phyloP scores from a whole-genome alignment of 2,888 invertebrate genomes.

The Meteorus cinctellus region DNA sequence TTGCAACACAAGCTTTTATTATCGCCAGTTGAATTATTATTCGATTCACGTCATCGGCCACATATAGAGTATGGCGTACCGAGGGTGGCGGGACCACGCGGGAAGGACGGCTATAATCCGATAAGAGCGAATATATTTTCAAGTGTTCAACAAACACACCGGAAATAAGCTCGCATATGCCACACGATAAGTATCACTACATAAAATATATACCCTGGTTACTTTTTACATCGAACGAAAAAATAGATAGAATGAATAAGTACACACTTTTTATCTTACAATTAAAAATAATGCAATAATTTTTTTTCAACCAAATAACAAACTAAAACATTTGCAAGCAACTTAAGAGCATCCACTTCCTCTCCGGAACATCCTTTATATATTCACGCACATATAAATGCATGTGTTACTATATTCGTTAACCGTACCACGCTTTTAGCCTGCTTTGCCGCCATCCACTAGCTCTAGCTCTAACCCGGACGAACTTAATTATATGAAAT shows the following conservation, averaged over 20 bases:
- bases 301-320: not conserved
- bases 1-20: constrained; percentile 38
- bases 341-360: not conserved
- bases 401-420: not conserved
- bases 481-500: constrained; percentile 65
- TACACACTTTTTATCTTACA: no score
- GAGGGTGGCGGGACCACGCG: constrained; percentile 17
- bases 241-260: not conserved
- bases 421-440: not conserved
- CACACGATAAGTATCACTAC: constrained; percentile 44
- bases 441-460: not conserved
- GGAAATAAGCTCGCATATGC: constrained; percentile 54
- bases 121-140: constrained; percentile 65
- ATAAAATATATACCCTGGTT: constrained; percentile 49
- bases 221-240: constrained; percentile 13
- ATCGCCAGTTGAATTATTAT: constrained; percentile 37
- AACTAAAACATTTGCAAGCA: not conserved
- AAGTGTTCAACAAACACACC: constrained; percentile 67
- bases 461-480: constrained; percentile 20
- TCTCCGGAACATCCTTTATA: not conserved
- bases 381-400: not conserved
- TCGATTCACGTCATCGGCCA: constrained; percentile 20
- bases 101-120: constrained; percentile 58
- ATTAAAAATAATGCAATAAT: no score
- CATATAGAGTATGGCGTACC: constrained; percentile 9